Base-by-base conservation (phyloP, 1,140 invertebrate genomes). In the Popillia japonica region DNA sequence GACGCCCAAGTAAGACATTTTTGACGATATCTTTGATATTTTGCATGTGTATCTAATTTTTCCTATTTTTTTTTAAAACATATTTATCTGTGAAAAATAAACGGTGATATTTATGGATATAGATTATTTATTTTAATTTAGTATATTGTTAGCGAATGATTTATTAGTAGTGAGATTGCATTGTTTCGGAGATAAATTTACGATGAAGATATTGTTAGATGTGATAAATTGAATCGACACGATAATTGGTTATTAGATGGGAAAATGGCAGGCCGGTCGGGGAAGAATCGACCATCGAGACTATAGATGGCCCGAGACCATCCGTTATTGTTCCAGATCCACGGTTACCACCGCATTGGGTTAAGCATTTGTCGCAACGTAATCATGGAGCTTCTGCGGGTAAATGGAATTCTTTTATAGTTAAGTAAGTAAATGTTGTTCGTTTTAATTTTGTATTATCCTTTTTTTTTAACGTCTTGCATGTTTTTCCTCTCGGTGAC, bases 401-500 rank as follows among this genome's bases (percentile, higher is more conserved):
- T 6, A 95, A 95, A 85, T 95, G 94, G 94, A 93, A 95, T 85
- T 93, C 94, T 8, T 90, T 94, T 78, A 89, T 95, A 79, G 87
- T 94, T 2, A 90, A 90, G 92, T 93, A 85, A 86, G 86, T 84
- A 41, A 23, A 75, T 48, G 40, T 73, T 14, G n/a, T 11, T n/a
- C n/a, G n/a, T n/a, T n/a, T n/a, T n/a, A n/a, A n/a, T n/a, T n/a
- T n/a, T n/a, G n/a, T n/a, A n/a, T n/a, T n/a, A n/a, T n/a, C n/a
- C n/a, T n/a, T n/a, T n/a, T n/a, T n/a, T n/a, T n/a, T n/a, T n/a
- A n/a, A n/a, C n/a, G n/a, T n/a, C n/a, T n/a, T n/a, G n/a, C n/a
- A n/a, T n/a, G n/a, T n/a, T n/a, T n/a, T n/a, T n/a, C n/a, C n/a
- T n/a, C n/a, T n/a, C n/a, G n/a, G n/a, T n/a, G n/a, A n/a, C n/a